phyloP scores from a whole-genome alignment of 2,113 vertebrate species.

The Uria lomvia region DNA sequence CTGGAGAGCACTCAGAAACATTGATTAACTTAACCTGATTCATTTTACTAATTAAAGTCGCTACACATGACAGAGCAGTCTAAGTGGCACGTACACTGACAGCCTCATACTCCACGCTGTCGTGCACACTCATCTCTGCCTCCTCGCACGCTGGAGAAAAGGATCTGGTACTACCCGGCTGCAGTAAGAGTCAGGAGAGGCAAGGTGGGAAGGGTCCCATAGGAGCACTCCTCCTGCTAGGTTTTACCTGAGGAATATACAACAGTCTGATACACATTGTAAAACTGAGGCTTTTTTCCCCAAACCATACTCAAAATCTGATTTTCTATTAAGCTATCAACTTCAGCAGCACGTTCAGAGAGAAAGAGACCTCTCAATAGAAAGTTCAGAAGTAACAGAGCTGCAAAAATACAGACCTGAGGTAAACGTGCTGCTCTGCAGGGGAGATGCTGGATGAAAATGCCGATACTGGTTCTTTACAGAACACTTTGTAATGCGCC shows the following conservation, averaged over 20 bases:
- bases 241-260: not conserved
- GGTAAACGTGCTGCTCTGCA: not conserved
- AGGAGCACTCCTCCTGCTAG: not conserved
- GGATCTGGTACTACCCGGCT: not conserved
- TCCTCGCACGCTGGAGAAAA: fast-evolving
- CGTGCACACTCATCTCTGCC: not conserved
- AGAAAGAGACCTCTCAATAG: not conserved
- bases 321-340: not conserved
- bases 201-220: not conserved
- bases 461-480: not conserved
- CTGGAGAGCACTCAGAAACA: not conserved
- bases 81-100: not conserved
- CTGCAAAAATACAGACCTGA: not conserved
- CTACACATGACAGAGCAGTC: not conserved
- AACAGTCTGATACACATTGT: not conserved
- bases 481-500: not conserved
- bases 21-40: not conserved
- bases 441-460: not conserved
- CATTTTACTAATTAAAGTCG: not conserved
- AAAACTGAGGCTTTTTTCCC: not conserved
- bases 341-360: not conserved
- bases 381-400: not conserved
- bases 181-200: not conserved
- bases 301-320: not conserved
- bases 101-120: not conserved